Evolutionary conservation across 2,888 invertebrate species (phyloP).

Genomic region (Lamellibrachia satsuma): DNA sequence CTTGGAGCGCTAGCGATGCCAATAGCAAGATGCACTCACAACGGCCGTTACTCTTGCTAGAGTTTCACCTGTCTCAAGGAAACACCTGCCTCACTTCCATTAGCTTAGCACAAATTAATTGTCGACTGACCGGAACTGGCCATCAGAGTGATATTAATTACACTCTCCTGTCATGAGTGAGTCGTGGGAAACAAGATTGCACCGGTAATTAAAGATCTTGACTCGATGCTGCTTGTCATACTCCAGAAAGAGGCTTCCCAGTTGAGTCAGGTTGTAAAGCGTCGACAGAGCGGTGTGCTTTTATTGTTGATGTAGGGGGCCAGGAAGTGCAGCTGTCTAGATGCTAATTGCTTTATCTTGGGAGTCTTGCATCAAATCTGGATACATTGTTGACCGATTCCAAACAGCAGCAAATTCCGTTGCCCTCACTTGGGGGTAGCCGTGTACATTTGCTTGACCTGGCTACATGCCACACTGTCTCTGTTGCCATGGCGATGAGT

Average conservation of each 20-base stretch:
- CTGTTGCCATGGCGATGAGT: background rate
- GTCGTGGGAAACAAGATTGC: background rate
- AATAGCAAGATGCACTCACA: background rate
- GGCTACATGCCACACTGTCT: background rate
- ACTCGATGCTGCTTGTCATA: background rate
- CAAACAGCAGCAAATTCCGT: constrained; percentile 1
- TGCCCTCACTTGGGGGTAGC: background rate
- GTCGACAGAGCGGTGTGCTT: background rate
- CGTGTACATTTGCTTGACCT: background rate
- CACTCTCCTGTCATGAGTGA: background rate
- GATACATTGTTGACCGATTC: background rate
- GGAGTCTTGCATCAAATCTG: background rate
- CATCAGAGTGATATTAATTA: background rate
- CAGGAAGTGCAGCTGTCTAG: background rate
- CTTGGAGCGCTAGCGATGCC: background rate
- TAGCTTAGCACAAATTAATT: constrained; percentile 13
- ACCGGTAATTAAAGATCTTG: background rate
- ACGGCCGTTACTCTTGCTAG: background rate
- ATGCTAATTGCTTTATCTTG: constrained; percentile 10
- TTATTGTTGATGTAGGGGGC: constrained; percentile 4
- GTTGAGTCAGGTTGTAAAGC: background rate
- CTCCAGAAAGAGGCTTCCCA: background rate
- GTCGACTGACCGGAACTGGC: background rate
- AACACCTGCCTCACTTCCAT: background rate
- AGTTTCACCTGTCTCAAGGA: background rate